Evolutionary conservation across 2,888 invertebrate species (phyloP), one percentile per base, ranked within the genome.

Genomic region (Amphimallon solstitiale): DNA sequence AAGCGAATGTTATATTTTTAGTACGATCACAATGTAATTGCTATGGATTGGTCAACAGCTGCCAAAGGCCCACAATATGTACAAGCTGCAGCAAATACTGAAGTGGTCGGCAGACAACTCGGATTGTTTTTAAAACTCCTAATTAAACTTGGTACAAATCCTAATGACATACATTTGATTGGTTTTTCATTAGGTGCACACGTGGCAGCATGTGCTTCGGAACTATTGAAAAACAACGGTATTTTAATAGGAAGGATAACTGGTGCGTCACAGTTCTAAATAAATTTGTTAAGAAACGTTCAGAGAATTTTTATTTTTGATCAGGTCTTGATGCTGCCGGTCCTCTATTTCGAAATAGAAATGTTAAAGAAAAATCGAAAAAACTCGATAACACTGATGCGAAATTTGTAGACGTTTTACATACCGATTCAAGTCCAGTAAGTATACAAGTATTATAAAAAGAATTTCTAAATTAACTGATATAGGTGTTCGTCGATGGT

Each of bases 301-400:
- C 4, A 7, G 4, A 21, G 15, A 9, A 19, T 7, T 49, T 3
- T 17, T 48, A 6, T 48, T 14, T 1, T 29, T 51, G 68, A 76
- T n/a, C 80, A 88, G 94, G 93, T 37, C 79, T 95, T 63, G 94
- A 95, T 78, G 93, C 94, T 0, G 94, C 95, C 0, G 89, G 91
- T 76, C 95, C 95, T 0, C 85, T 94, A 0, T 94, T 90, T 75
- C 84, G 89, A 71, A 82, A 82, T 72, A 76, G 86, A 73, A 77
- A 87, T 74, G 76, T 88, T 70, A 76, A 84, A 21, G 86, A 87
- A 51, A 84, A 84, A 63, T 80, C 85, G 10, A 84, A 85, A 63
- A 87, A 87, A 69, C 79, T 90, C 49, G 89, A 89, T 73, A 83
- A 84, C 23, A 83, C 83, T 4, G 90, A 90, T 75, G 90, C 90